These are phyloP conservation scores for Ctenosaura bakeri DNA, from an alignment of 2,797 vertebrate species.

Conservation along the genomic window DNA sequence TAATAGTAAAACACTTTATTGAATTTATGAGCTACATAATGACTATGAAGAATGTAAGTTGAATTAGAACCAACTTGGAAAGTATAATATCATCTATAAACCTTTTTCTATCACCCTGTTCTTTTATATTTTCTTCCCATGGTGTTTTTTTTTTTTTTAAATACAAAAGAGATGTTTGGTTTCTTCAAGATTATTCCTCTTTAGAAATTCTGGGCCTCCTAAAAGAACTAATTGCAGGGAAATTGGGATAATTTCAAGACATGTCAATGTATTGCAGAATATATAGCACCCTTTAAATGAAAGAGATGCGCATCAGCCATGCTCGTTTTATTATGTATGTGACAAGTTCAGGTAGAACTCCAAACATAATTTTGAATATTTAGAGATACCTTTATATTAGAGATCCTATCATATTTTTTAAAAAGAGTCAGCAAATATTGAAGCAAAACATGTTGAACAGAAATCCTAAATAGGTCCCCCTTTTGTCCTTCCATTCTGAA, in stretches of 20 bases:
- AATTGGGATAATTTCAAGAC: background rate
- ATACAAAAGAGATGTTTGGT: slow-evolving; percentile 68
- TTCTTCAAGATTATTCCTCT: slow-evolving; percentile 70
- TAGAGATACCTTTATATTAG: background rate
- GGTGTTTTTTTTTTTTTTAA: slow-evolving; percentile 67
- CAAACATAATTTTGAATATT: background rate
- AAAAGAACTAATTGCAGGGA: slow-evolving; percentile 5
- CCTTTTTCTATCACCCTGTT: slow-evolving; percentile 81
- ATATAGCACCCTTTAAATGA: background rate
- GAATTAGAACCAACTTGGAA: slow-evolving; percentile 95
- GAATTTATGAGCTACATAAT: slow-evolving; percentile 99
- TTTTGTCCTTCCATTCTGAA: slow-evolving; percentile 18
- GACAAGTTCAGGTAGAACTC: background rate
- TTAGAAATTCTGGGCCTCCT: slow-evolving; percentile 64
- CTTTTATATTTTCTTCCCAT: slow-evolving; percentile 75
- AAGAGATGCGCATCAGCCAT: background rate
- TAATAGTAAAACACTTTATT: slow-evolving; percentile 88
- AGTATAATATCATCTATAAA: slow-evolving; percentile 95
- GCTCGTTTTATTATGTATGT: background rate
- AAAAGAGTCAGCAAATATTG: slow-evolving; percentile 29
- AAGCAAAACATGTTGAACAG: slow-evolving; percentile 42
- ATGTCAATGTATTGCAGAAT: background rate
- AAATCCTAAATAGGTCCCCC: slow-evolving; percentile 39
- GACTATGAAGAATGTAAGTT: slow-evolving; percentile 96
- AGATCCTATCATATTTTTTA: background rate